phyloP scores from a whole-genome alignment of 2,113 vertebrate genomes.

The Cygnus buccinator region DNA sequence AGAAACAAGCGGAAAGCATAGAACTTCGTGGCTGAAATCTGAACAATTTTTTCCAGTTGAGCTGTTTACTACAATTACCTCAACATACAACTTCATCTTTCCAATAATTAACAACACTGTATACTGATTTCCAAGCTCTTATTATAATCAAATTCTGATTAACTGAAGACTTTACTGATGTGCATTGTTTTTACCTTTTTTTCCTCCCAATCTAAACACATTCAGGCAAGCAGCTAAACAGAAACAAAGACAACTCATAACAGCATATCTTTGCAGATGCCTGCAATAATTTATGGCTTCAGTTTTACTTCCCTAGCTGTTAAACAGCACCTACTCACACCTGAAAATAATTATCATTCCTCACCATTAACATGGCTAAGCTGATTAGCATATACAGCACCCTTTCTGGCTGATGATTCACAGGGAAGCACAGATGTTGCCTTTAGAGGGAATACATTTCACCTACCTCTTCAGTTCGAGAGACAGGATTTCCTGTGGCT shows the following conservation, averaged over 20 bases:
- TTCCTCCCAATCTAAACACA: not conserved
- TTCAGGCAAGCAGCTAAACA: not conserved
- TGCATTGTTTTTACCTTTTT: not conserved
- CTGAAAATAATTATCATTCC: not conserved
- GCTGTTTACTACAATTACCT: not conserved
- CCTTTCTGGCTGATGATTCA: not conserved
- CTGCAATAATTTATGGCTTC: not conserved
- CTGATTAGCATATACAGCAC: not conserved
- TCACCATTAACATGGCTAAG: not conserved
- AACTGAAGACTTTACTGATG: not conserved
- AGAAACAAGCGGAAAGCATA: not conserved
- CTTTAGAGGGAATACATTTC: not conserved
- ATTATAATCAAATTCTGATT: conserved; percentile 8
- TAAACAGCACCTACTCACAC: not conserved
- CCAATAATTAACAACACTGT: not conserved
- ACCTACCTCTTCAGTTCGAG: not conserved
- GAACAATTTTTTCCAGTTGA: not conserved
- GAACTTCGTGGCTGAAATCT: not conserved
- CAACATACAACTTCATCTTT: not conserved
- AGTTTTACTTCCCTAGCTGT: not conserved
- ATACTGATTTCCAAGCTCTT: not conserved
- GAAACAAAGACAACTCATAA: not conserved
- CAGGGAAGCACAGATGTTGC: not conserved
- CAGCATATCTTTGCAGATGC: not conserved
- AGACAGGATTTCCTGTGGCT: conserved; percentile 10